These are phyloP conservation scores for Diplolepis rosae DNA, from an alignment of 2,888 invertebrate species.

Conservation along the genomic window DNA sequence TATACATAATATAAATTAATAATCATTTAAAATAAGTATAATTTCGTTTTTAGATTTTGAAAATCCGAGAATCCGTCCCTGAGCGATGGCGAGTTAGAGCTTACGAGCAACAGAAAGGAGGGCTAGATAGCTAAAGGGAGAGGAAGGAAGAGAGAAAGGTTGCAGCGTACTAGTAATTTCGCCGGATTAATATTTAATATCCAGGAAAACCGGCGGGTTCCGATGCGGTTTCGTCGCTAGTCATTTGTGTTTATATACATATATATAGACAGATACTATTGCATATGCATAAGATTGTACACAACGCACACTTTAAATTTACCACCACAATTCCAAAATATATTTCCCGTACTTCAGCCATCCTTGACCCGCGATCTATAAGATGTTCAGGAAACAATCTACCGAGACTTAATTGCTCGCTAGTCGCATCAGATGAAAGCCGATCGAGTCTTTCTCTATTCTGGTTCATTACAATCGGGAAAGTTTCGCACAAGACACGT, in stretches of 20 bases:
- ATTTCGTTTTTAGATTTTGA: too few relatives aligned
- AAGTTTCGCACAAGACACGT: not conserved
- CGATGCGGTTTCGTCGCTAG: constrained; percentile 35
- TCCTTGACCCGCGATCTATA: constrained; percentile 47
- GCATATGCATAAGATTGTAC: constrained; percentile 45
- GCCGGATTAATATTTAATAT: constrained; percentile 73
- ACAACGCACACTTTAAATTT: constrained; percentile 26
- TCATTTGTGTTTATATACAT: not conserved
- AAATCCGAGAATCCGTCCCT: not conserved
- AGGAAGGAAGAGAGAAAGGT: constrained; percentile 55
- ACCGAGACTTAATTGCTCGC: constrained; percentile 33
- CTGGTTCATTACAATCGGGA: not conserved
- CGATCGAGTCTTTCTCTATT: constrained; percentile 39
- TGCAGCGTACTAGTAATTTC: constrained; percentile 68
- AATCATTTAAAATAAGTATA: too few relatives aligned
- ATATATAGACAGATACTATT: constrained; percentile 10
- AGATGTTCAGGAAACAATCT: constrained; percentile 52
- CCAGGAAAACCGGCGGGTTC: constrained; percentile 56
- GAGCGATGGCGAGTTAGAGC: constrained; percentile 57
- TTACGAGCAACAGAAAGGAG: constrained; percentile 60
- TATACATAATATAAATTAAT: too few relatives aligned
- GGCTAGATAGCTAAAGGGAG: constrained; percentile 42
- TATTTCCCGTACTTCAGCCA: constrained; percentile 38
- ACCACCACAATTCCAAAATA: not conserved
- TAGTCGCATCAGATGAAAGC: constrained; percentile 36